phyloP scores from a whole-genome alignment of 2,888 invertebrate species.

The Cantharis rustica region DNA sequence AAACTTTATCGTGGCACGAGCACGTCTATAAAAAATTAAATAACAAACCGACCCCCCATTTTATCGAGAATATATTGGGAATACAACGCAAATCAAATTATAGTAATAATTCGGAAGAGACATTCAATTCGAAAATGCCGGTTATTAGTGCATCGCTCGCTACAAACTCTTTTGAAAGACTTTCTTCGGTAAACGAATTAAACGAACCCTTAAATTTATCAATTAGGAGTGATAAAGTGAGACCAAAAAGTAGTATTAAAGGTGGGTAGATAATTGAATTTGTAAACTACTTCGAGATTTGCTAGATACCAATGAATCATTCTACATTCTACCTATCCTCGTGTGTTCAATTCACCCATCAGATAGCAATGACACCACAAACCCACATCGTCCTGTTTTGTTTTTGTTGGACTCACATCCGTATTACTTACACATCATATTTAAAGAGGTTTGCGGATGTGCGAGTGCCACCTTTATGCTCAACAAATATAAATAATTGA shows the following conservation, averaged over 20 bases:
- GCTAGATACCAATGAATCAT: slow-evolving; percentile 11
- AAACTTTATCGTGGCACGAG: slow-evolving; percentile 75
- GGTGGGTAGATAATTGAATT: slow-evolving; percentile 41
- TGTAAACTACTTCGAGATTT: background rate
- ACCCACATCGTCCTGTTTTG: slow-evolving; percentile 38
- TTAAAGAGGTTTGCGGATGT: background rate
- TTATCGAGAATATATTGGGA: slow-evolving; percentile 87
- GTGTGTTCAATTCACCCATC: slow-evolving; percentile 7
- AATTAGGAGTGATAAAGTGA: slow-evolving; percentile 49
- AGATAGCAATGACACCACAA: slow-evolving; percentile 31
- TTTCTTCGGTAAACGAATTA: slow-evolving; percentile 40
- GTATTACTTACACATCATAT: slow-evolving; percentile 2
- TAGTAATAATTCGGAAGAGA: slow-evolving; percentile 30
- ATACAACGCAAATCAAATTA: slow-evolving; percentile 35
- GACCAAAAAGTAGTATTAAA: slow-evolving; percentile 47
- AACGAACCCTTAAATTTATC: slow-evolving; percentile 55
- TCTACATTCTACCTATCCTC: slow-evolving; percentile 15
- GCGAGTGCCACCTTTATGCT: background rate
- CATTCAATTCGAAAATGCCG: slow-evolving; percentile 28
- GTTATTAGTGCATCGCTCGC: slow-evolving; percentile 33
- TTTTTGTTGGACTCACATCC: slow-evolving; percentile 29
- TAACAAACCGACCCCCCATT: slow-evolving; percentile 82
- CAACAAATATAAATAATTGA: slow-evolving; percentile 6
- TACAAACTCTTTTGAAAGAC: slow-evolving; percentile 36
- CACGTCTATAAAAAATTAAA: slow-evolving; percentile 87